Percentiles rank a stretch among this genome's conserved stretches.
Evolutionary conservation across 1,140 invertebrate genomes (phyloP).

Genomic region (Apis dorsata): DNA sequence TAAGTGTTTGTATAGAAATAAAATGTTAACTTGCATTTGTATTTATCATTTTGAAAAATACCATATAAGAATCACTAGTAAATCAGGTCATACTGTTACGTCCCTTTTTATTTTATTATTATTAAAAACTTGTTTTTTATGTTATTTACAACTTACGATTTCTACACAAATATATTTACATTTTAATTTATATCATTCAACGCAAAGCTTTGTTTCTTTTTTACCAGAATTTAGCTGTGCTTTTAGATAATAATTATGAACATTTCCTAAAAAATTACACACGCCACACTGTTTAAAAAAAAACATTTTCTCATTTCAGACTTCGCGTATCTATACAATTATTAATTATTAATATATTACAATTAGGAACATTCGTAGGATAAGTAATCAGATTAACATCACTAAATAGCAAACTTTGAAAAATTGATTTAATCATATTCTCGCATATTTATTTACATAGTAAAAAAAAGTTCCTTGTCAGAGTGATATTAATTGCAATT

Average conservation of each 20-base stretch:
- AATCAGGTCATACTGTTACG: neutral
- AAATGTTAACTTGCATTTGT: conserved; percentile 27
- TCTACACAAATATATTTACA: conserved; percentile 15
- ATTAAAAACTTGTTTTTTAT: conserved; percentile 36
- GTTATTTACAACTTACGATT: conserved; percentile 38
- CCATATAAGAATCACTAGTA: neutral
- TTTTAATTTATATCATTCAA: conserved; percentile 3
- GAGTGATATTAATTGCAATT: conserved; percentile 41
- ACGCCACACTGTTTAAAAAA: conserved; percentile 16
- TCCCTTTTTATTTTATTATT: conserved; percentile 10
- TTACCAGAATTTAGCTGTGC: neutral
- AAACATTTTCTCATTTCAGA: conserved; percentile 31
- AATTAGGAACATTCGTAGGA: conserved; percentile 69
- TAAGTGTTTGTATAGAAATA: conserved; percentile 42
- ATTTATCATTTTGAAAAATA: neutral
- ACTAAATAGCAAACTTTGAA: conserved; percentile 62
- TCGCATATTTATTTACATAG: conserved; percentile 68
- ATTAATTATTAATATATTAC: conserved; percentile 58
- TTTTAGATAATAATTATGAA: conserved; percentile 5
- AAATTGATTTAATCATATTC: conserved; percentile 62
- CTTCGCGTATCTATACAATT: conserved; percentile 44
- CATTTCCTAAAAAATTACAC: conserved; percentile 13
- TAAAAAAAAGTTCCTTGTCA: conserved; percentile 62
- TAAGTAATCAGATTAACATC: conserved; percentile 62
- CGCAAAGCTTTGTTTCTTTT: neutral